Percentiles rank a stretch among this genome's conserved stretches.
Conservation (phyloP, 2,797 vertebrate genomes). For the Anisognathus igniventris region DNA sequence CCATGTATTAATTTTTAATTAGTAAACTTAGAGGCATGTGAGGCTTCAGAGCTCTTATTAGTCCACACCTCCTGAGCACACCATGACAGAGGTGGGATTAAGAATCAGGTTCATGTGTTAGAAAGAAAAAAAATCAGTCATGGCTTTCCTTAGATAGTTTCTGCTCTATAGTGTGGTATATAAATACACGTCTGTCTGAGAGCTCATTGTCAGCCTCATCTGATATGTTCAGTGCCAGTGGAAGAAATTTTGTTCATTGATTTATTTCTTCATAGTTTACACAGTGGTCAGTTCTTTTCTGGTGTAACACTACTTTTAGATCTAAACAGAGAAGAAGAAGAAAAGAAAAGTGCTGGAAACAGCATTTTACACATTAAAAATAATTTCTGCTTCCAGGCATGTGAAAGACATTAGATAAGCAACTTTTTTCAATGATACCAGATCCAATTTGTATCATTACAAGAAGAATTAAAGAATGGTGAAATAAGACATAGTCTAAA, state of each 20-base stretch:
- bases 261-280: background rate
- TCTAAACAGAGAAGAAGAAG: background rate
- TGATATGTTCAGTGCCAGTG: fast-evolving
- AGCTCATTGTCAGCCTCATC: background rate
- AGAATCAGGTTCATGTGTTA: background rate
- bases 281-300: background rate
- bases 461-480: background rate
- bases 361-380: background rate
- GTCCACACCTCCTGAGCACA: background rate
- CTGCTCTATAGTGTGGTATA: background rate
- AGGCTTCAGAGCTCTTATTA: background rate
- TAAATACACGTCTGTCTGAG: background rate
- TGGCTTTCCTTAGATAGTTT: background rate
- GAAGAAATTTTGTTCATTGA: background rate
- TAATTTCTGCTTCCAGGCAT: background rate
- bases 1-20: background rate
- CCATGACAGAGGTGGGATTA: background rate
- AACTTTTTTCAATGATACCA: background rate
- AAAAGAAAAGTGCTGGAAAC: background rate
- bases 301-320: fast-evolving
- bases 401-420: background rate
- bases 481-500: background rate
- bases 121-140: background rate
- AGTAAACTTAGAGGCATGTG: background rate
- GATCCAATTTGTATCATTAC: background rate